Percentiles rank a stretch among this genome's conserved stretches.
Conservation (phyloP, 2,888 invertebrate genomes). For the Pheosia gnoma region DNA sequence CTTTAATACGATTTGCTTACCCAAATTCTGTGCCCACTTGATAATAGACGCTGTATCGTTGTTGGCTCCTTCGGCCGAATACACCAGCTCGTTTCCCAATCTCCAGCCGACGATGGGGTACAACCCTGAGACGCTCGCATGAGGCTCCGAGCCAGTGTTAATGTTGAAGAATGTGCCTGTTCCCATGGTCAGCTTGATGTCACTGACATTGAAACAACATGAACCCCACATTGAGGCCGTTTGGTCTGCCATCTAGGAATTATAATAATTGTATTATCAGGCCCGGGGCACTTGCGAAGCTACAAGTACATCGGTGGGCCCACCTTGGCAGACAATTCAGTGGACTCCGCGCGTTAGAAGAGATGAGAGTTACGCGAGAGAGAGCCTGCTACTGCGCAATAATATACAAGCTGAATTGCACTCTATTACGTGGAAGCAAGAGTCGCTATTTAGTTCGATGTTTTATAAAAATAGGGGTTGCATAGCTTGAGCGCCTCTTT, state of each 20-base stretch:
- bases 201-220: slow-evolving; percentile 90
- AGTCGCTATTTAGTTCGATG: too few species aligned
- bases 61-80: slow-evolving; percentile 93
- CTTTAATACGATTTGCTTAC: too few species aligned
- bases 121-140: slow-evolving; percentile 92
- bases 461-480: too few species aligned
- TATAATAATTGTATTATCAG: not conserved
- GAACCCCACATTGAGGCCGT: slow-evolving; percentile 95
- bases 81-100: slow-evolving; percentile 79
- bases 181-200: slow-evolving; percentile 94
- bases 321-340: too few species aligned
- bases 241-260: slow-evolving; percentile 94
- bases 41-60: slow-evolving; percentile 95
- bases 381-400: too few species aligned
- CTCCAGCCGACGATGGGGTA: slow-evolving; percentile 97
- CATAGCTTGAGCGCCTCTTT: too few species aligned
- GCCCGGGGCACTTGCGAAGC: too few species aligned
- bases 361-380: too few species aligned
- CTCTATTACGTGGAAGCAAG: too few species aligned
- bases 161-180: slow-evolving; percentile 96
- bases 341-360: too few species aligned
- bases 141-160: slow-evolving; percentile 90
- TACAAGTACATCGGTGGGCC: too few species aligned
- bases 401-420: too few species aligned
- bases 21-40: slow-evolving; percentile 91